Base-by-base conservation (phyloP, 2,888 invertebrate genomes). In the Diogma glabrata region DNA sequence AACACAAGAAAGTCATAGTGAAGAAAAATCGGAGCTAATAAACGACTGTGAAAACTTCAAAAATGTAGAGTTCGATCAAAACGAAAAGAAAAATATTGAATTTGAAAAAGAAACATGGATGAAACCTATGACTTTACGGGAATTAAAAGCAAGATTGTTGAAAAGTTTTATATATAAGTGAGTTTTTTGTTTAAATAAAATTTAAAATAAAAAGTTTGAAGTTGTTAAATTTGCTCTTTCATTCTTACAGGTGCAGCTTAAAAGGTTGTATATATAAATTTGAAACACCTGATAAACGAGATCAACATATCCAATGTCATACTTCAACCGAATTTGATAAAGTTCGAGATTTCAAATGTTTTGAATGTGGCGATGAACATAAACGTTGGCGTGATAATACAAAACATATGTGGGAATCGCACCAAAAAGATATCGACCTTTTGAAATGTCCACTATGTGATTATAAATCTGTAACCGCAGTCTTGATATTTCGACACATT, bases 351-450 rank as follows among this genome's bases (percentile, higher is more conserved):
- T 79, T 76, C 55, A 73, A 72, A 56, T 80, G 80, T 58, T 68
- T 61, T 4, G 66, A 73, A 48, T 81, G 80, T 56, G 67, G 69
- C 2, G 62, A 72, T 52, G 65, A 69, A n/a, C 71, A 77, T 55
- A 64, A 70, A 1, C 74, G 75, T 51, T 87, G 87, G 87, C 71
- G 78, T 17, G 70, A 74, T 5, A 79, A 84, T 59, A 76, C 80
- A 7, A 67, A 75, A 56, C 87, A 87, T 64, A 67, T 86, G 57
- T 84, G 84, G 81, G 78, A 77, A 57, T 67, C 70, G 3, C 85
- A 86, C 64, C 70, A 75, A 57, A 67, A 81, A 10, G 76, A 79
- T 61, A 67, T 77, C 49, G 81, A 79, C 56, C 61, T 81, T 36
- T 65, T 77, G 43, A 71, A 73, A 22, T 81, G 81, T 58, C 75